Evolutionary conservation across 2,888 invertebrate species (phyloP).

Genomic region (Lasioglossum lativentre): DNA sequence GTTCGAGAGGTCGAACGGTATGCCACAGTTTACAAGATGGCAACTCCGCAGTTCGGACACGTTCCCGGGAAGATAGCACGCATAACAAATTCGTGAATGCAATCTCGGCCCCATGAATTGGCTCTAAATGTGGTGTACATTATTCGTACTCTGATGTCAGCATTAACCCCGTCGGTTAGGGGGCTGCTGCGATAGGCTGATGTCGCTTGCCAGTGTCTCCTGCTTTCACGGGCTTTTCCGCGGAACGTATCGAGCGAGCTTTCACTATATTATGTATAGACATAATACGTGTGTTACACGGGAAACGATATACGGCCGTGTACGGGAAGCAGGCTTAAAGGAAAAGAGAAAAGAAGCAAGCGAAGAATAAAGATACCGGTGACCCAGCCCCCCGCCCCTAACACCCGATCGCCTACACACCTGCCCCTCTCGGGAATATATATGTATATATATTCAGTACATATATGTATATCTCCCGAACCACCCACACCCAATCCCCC

Average conservation of each 20-base stretch:
- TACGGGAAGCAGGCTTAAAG: conserved; percentile 30
- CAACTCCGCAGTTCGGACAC: neutral
- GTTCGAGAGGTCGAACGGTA: neutral
- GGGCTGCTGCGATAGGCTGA: conserved; percentile 77
- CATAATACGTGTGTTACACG: conserved; percentile 41
- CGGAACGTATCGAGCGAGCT: conserved; percentile 64
- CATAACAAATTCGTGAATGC: conserved; percentile 63
- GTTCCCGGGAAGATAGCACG: conserved; percentile 22
- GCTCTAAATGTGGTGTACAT: conserved; percentile 68
- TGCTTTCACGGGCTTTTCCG: conserved; percentile 73
- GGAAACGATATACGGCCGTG: conserved; percentile 23
- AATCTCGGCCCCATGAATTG: conserved; percentile 67
- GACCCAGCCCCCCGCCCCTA: conserved; percentile 14
- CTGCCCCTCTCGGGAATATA: conserved; percentile 25
- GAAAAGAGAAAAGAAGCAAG: conserved; percentile 43
- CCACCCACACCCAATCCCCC: conserved; percentile 3
- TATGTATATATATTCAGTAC: neutral
- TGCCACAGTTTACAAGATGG: neutral
- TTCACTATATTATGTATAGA: conserved; percentile 61
- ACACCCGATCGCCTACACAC: neutral
- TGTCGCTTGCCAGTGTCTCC: conserved; percentile 81
- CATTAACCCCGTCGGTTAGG: conserved; percentile 62
- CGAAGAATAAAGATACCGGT: conserved; percentile 45
- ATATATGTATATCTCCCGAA: neutral
- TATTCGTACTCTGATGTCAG: conserved; percentile 58